Conservation (phyloP, 2,797 vertebrate species). For the Phataginus tricuspis region DNA sequence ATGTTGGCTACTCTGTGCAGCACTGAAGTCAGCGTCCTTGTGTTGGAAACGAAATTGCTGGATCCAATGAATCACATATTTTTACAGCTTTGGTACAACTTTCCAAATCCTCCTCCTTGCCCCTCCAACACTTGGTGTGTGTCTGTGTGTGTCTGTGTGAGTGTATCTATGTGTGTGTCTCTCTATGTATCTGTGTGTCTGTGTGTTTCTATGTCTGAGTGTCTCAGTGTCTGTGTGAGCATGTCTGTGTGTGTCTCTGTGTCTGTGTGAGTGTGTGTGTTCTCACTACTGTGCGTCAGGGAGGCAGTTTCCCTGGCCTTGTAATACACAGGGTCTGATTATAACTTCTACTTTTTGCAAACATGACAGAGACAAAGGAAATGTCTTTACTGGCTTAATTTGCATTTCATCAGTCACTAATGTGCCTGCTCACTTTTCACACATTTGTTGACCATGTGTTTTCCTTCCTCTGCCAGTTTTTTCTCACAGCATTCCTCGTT, state of each 20-base stretch:
- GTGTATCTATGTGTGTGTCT: background rate
- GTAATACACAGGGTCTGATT: background rate
- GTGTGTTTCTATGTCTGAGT: background rate
- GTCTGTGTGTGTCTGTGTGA: background rate
- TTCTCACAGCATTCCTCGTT: background rate
- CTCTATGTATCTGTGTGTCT: background rate
- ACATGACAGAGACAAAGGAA: background rate
- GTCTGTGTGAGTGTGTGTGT: no score
- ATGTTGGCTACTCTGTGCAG: background rate
- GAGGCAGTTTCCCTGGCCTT: background rate
- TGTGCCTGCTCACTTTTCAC: background rate
- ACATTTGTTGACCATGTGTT: background rate
- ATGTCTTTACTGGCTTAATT: background rate
- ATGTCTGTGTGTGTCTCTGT: background rate
- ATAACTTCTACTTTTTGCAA: background rate
- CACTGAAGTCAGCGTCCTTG: accelerated
- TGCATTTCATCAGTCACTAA: background rate
- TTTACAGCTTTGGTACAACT: background rate
- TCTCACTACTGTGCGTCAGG: background rate
- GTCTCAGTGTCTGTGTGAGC: background rate
- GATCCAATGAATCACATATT: background rate
- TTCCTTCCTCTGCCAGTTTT: background rate
- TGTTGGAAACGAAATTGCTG: background rate
- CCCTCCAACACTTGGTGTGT: background rate
- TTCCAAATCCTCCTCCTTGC: background rate